Base-by-base conservation (phyloP, 2,888 invertebrate genomes). In the Toxonevra muliebris region DNA sequence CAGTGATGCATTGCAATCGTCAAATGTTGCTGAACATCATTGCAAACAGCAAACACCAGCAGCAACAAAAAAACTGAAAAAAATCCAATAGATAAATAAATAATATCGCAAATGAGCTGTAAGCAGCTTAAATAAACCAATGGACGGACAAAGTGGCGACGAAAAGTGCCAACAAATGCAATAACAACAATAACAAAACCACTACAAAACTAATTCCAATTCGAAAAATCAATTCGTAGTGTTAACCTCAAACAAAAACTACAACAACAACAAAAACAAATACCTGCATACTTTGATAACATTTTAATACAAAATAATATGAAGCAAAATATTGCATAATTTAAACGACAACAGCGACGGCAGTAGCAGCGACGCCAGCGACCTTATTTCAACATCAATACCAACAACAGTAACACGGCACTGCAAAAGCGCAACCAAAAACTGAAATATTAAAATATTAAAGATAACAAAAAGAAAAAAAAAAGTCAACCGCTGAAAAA, bases 301-400 rank as follows among this genome's bases (percentile, higher is more conserved):
- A 61, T 55, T 43, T 42, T 52, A 53, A 45, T 10, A 7, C 58
- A 58, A n/a, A 41, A 69, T 0, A 50, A 48, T 50, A 68, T 53
- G 55, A 55, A 53, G n/a, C 20, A 65, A 69, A 65, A 60, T 70
- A 75, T 76, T 76, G 75, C 76, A 74, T 76, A 76, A 76, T 66
- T 40, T 61, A 19, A 65, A 61, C 30, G 30, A 30, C 30, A 30
- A 30, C 30, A 30, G 2, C 30, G 65, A 69, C 66, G 61, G 66
- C 48, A 15, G 48, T 8, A 15, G 48, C 48, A 48, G 48, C 48
- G 48, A 48, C 67, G 59, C 43, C 62, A 50, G 68, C 74, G 75
- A 78, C 74, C 63, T 62, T 57, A 58, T 62, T 53, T n/a, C 48
- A 48, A 55, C 30, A 30, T 15, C 17, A 48, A 62, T n/a, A n/a